These are phyloP conservation scores for Porphyrio hochstetteri DNA, from an alignment of 2,113 vertebrate species.

Conservation along the genomic window DNA sequence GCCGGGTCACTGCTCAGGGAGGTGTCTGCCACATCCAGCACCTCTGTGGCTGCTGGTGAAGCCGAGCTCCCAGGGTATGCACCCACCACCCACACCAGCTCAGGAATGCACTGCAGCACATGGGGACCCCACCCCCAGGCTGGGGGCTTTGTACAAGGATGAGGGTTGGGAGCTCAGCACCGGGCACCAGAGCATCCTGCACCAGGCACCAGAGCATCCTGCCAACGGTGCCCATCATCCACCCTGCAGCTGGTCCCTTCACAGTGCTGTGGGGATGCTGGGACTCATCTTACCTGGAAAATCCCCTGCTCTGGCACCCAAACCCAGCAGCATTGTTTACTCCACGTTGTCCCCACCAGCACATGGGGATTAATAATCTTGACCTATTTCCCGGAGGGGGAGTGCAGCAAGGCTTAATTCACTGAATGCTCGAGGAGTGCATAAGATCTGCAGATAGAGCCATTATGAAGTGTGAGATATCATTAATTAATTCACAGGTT, in stretches of 20 bases:
- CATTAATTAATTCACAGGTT: constrained; percentile 51
- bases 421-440: background rate
- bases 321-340: background rate
- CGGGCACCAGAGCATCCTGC: no score
- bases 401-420: background rate
- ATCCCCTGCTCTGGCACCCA: background rate
- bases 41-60: background rate
- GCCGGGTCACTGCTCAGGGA: background rate
- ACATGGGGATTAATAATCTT: background rate
- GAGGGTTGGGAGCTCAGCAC: background rate
- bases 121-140: rapidly evolving
- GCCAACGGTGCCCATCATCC: background rate
- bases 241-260: rapidly evolving
- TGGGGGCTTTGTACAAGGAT: rapidly evolving
- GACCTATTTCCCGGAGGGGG: constrained; percentile 12
- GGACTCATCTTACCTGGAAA: background rate
- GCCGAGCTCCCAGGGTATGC: rapidly evolving
- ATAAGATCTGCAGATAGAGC: constrained; percentile 15
- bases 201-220: rapidly evolving
- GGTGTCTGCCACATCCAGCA: background rate
- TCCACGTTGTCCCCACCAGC: background rate
- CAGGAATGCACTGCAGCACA: rapidly evolving
- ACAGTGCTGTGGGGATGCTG: background rate
- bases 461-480: background rate
- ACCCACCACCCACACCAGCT: background rate